Percentiles rank a stretch among this genome's conserved stretches.
These are phyloP conservation scores for Eurypyga helias DNA, from an alignment of 2,113 vertebrate species.

Conservation along the genomic window DNA sequence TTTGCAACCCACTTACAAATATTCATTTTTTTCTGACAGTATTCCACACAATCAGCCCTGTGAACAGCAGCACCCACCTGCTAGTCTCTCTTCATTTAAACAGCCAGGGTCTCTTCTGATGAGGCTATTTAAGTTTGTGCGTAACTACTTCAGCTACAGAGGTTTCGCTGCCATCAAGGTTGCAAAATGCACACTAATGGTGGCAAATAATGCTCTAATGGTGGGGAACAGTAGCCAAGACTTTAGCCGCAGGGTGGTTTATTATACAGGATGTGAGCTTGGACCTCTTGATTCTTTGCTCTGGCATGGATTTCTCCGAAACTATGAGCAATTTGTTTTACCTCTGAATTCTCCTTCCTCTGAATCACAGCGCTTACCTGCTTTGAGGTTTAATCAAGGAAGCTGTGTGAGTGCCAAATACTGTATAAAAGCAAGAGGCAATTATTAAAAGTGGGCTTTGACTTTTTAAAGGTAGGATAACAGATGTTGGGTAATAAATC, in stretches of 20 bases:
- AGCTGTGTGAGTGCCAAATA: conserved; percentile 17
- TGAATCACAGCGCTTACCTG: conserved; percentile 47
- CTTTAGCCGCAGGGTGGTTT: not conserved
- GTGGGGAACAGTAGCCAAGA: not conserved
- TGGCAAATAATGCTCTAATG: not conserved
- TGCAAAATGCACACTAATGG: not conserved
- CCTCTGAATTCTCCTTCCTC: conserved; percentile 12
- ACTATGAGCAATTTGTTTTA: not conserved
- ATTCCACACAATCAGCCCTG: rapidly evolving
- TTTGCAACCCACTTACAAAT: not conserved
- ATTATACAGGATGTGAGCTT: not conserved
- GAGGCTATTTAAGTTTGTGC: not conserved
- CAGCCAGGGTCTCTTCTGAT: not conserved
- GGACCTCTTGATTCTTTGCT: not conserved
- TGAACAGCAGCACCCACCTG: not conserved
- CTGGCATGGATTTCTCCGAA: conserved; percentile 19
- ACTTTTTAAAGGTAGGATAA: conserved; percentile 51
- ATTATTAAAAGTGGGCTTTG: conserved; percentile 63
- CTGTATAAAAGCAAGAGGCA: conserved; percentile 36
- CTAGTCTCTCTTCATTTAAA: not conserved
- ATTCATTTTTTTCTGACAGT: not conserved
- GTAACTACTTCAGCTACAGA: not conserved
- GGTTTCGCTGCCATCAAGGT: not conserved
- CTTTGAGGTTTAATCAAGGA: conserved; percentile 64
- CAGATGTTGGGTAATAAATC: conserved; percentile 56